Percentiles rank a stretch among this genome's conserved stretches.
Evolutionary conservation across 2,113 vertebrate species (phyloP).

Genomic region (Heterotis niloticus): DNA sequence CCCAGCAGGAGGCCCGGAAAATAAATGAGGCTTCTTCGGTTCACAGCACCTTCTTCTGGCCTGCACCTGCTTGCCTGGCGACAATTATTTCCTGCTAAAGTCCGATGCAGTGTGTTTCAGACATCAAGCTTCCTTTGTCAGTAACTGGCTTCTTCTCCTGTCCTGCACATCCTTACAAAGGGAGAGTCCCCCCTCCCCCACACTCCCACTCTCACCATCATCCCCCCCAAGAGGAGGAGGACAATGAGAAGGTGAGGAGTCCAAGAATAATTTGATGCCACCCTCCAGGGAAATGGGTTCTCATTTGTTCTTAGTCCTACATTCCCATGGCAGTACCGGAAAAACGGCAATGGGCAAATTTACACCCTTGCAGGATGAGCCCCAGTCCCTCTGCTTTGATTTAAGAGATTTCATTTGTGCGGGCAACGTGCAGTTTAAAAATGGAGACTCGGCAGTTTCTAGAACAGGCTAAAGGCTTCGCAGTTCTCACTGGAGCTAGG

Average conservation of each 20-base stretch:
- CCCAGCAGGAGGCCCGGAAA: not conserved
- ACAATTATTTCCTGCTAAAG: not conserved
- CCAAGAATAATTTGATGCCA: constrained; percentile 20
- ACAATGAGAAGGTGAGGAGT: not conserved
- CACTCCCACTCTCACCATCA: too few relatives aligned
- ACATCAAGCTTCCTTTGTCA: not conserved
- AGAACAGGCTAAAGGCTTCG: too few relatives aligned
- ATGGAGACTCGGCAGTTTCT: too few relatives aligned
- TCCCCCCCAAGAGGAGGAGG: not conserved
- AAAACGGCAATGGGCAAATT: too few relatives aligned
- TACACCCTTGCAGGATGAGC: too few relatives aligned
- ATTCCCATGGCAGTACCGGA: too few relatives aligned
- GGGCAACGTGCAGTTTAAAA: too few relatives aligned
- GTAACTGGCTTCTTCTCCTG: constrained; percentile 7
- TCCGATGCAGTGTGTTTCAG: not conserved
- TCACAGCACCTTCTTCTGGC: not conserved
- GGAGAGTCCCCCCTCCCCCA: not conserved
- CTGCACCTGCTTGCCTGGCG: not conserved
- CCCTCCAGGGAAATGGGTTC: not conserved
- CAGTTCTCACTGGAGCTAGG: too few relatives aligned
- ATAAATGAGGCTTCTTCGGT: not conserved
- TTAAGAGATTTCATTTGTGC: too few relatives aligned
- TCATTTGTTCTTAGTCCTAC: not conserved
- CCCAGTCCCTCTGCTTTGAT: too few relatives aligned
- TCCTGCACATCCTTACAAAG: constrained; percentile 4